phyloP scores from a whole-genome alignment of 2,797 vertebrate species.

The Myoxocephalus aenaeus region DNA sequence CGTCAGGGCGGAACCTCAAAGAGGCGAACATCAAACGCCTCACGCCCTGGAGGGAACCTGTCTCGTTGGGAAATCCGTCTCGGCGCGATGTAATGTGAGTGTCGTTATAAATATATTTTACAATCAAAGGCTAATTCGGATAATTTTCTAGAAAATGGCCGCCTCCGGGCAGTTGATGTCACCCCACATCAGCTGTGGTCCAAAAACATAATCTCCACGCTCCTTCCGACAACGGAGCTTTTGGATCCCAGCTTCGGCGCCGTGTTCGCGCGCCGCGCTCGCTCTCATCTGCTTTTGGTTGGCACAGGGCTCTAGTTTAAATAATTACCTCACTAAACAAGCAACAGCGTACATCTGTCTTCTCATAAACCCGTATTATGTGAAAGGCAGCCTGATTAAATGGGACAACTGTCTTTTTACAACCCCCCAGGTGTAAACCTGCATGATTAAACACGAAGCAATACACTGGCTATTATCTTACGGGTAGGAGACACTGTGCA shows the following conservation, averaged over 20 bases:
- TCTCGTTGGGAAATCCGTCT: constrained; percentile 14
- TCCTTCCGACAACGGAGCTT: constrained; percentile 26
- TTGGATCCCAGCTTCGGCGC: background rate
- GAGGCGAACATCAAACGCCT: constrained; percentile 39
- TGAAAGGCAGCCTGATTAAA: constrained; percentile 32
- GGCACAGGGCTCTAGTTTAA: constrained; percentile 13
- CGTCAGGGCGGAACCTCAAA: constrained; percentile 33
- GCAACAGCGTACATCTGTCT: background rate
- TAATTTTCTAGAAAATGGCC: constrained; percentile 27
- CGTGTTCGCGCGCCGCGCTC: background rate
- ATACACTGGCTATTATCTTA: background rate
- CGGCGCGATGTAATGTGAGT: background rate
- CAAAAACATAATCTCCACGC: constrained; percentile 1
- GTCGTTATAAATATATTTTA: constrained; percentile 25
- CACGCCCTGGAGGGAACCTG: background rate
- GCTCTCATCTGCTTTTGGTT: constrained; percentile 18
- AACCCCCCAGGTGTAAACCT: constrained; percentile 13
- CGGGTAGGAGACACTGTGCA: background rate
- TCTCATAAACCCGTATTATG: background rate
- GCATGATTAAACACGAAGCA: constrained; percentile 29
- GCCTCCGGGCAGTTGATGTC: constrained; percentile 8
- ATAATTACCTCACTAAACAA: constrained; percentile 17
- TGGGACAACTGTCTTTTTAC: background rate
- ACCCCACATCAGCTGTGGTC: constrained; percentile 9
- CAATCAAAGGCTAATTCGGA: constrained; percentile 28